Evolutionary conservation across 2,888 invertebrate genomes (phyloP), one percentile per base, ranked within the genome.

Genomic region (Drosophila fulvimacula): DNA sequence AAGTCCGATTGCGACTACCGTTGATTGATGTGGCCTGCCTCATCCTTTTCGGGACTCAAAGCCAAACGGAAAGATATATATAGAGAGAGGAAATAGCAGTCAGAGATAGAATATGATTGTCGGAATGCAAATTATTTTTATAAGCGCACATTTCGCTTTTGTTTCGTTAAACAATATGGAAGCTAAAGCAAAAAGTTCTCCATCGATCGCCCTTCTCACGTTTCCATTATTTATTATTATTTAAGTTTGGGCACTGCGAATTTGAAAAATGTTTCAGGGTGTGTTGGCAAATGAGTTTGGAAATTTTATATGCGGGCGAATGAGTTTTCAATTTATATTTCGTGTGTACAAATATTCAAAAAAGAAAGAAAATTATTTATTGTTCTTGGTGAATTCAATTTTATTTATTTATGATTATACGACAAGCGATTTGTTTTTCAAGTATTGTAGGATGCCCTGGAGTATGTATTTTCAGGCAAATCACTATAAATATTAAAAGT

Each of bases 241-340:
- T 83, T 82, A 82, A 85, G 70, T 78, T 75, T 71, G 76, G 68
- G 69, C 84, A 61, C 79, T 73, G 69, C 61, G 70, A 70, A 65
- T 81, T 85, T 85, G 81, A 82, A 76, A 88, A 88, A 82, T 81
- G 73, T 63, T 76, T 69, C 67, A 63, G 66, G 78, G 82, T 82
- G 80, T 76, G 32, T 21, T 84, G 80, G 88, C 76, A 78, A 82
- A 88, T 84, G 84, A 84, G 88, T 85, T 82, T 82, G 68, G 73
- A 82, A 76, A 76, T 88, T 88, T 82, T 70, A 79, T 82, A 74
- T 76, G 81, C 83, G 85, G 80, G 49, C 88, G 88, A 82, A 85
- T 85, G 86, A 81, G 88, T 85, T 88, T 85, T 82, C 86, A 88
- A 88, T 88, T 86, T 88, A 86, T 86, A 65, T 83, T 86, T 83